Evolutionary conservation across 2,797 vertebrate genomes (phyloP).

Genomic region (Megaceryle alcyon): DNA sequence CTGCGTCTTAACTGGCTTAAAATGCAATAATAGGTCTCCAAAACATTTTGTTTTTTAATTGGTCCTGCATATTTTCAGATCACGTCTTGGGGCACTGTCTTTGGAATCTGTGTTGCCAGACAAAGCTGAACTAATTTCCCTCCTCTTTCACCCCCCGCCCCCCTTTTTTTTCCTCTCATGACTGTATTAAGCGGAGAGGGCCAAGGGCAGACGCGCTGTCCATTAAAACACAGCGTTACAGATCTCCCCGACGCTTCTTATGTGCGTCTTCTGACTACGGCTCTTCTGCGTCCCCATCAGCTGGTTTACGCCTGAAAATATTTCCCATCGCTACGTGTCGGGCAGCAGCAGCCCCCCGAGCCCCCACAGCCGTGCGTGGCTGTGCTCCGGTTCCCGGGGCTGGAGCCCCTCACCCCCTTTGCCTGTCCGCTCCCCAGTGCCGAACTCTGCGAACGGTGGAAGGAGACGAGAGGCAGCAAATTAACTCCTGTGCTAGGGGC

Average conservation of each 20-base stretch:
- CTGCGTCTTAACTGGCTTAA: not conserved
- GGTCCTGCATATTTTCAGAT: accelerated
- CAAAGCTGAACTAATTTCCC: not conserved
- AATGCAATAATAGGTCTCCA: accelerated
- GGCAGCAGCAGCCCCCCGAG: not conserved
- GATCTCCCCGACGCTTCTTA: not conserved
- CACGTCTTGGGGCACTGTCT: accelerated
- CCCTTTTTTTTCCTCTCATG: too few relatives aligned
- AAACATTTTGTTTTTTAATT: not conserved
- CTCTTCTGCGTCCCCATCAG: not conserved
- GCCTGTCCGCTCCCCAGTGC: accelerated
- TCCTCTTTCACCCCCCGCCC: not conserved
- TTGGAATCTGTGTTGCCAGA: accelerated
- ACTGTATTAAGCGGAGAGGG: not conserved
- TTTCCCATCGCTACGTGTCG: accelerated
- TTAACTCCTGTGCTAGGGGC: too few relatives aligned
- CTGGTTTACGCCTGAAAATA: not conserved
- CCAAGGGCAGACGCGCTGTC: too few relatives aligned
- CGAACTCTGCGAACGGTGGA: too few relatives aligned
- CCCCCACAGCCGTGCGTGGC: accelerated
- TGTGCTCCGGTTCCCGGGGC: accelerated
- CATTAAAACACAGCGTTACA: not conserved
- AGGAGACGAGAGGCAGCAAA: not conserved
- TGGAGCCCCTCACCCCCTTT: not conserved
- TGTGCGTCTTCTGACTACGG: not conserved